These are phyloP conservation scores for Falco punctatus DNA, from an alignment of 2,113 vertebrate genomes.

Conservation along the genomic window DNA sequence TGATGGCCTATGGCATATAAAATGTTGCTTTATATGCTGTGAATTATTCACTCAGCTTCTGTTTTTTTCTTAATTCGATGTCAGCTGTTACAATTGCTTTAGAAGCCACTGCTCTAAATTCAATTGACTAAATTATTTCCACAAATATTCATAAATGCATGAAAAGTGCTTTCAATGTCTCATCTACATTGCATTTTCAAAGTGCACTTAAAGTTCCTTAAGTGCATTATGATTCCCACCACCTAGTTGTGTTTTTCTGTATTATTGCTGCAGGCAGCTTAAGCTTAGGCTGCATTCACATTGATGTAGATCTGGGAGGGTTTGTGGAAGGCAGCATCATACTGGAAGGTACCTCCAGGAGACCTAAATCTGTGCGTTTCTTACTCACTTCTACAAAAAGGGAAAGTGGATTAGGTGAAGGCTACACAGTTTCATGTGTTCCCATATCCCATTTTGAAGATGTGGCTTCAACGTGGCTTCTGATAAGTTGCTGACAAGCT, in stretches of 20 bases:
- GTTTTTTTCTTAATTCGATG: neutral
- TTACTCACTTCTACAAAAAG: neutral
- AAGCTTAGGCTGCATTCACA: neutral
- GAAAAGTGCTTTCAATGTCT: neutral
- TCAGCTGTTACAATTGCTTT: neutral
- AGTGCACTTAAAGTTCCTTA: neutral
- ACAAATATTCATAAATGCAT: neutral
- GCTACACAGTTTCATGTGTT: neutral
- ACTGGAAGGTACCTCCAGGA: neutral
- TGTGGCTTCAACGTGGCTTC: neutral
- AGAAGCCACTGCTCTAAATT: neutral
- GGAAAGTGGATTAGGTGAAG: neutral
- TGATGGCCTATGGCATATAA: neutral
- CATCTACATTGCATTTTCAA: neutral
- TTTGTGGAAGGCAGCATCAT: neutral
- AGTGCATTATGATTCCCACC: neutral
- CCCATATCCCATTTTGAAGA: neutral
- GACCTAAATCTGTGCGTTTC: neutral
- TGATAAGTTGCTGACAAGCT: fast-evolving
- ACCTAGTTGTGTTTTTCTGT: neutral
- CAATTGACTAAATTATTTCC: neutral
- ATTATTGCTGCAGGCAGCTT: neutral
- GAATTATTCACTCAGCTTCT: neutral
- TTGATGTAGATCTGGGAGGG: neutral
- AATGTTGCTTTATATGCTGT: neutral